Base-by-base conservation (phyloP, 2,113 vertebrate genomes). In the Uropsilus gracilis region DNA sequence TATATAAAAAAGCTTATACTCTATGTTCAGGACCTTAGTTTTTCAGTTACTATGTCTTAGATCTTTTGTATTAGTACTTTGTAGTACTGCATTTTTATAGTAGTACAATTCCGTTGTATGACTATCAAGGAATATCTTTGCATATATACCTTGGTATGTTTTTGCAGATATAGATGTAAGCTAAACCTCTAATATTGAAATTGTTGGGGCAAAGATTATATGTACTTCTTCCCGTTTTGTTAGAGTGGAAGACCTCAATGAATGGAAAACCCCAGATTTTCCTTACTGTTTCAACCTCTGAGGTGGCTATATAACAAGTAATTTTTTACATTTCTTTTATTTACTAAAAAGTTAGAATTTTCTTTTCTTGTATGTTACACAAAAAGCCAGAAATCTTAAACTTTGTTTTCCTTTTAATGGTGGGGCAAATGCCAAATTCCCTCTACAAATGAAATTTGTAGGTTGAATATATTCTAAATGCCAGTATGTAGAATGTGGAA, bases 141-240 rank as follows among this genome's bases (percentile, higher is more conserved):
- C 42, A 78, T 13, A 42, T 91, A 34, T 59, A n/a, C 46, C 26
- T 59, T 84, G 57, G 6, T 92, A 17, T 86, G 39, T n/a, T 69
- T 89, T 86, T 86, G 42, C 68, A 64, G 64, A 71, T 81, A 71
- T 26, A 86, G 55, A 44, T 26, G 86, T 92, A 71, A 39, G 34
- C 68, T 63, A n/a, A 63, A 53, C 86, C 69, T 53, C 48, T 73
- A 80, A 81, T 9, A 37, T 30, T 73, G 28, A 80, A 86, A 90
- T 71, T 82, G 26, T 68, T 82, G 28, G 30, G 57, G 26, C 80
- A 86, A 55, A 86, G 26, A 92, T 50, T 42, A 9, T 64, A 30
- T 69, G 44, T 6, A 75, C 39, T 26, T 50, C 64, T 17, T 22
- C 17, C 5, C 9, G 9, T 57, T 81, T 59, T 75, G n/a, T 76